A percentile compares a stretch with the other conserved stretches of the same genome.
Conservation (phyloP, 2,888 invertebrate genomes). For the Camptogramma bilineatum region DNA sequence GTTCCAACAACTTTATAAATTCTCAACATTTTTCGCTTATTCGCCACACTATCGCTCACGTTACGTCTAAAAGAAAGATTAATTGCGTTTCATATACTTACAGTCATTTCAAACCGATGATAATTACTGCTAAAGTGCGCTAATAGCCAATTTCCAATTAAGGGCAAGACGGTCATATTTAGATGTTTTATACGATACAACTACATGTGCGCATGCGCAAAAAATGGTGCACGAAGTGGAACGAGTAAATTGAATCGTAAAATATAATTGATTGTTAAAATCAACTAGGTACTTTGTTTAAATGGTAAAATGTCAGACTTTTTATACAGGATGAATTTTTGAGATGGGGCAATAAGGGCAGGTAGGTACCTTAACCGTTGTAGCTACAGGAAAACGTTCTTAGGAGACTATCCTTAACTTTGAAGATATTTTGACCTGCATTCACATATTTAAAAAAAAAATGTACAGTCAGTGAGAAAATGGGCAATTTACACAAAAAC, state of each 20-base stretch:
- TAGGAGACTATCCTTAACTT: no score
- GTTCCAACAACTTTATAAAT: conserved; percentile 17
- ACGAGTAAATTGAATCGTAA: conserved; percentile 44
- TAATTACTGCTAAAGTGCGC: conserved; percentile 62
- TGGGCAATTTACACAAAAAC: no score
- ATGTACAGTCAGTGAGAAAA: no score
- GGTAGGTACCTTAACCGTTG: no score
- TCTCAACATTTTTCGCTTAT: conserved; percentile 13
- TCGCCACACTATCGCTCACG: conserved; percentile 12
- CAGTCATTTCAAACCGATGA: conserved; percentile 40
- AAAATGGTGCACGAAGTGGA: conserved; percentile 63
- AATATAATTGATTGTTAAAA: conserved; percentile 30
- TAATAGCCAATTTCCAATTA: conserved; percentile 68
- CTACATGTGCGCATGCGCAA: conserved; percentile 51
- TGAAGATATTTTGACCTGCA: no score
- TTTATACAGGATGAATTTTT: no score
- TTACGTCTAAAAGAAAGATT: conserved; percentile 28
- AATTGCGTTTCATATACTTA: conserved; percentile 28
- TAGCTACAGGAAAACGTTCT: no score
- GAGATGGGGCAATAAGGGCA: no score
- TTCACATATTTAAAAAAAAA: no score
- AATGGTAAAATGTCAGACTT: not conserved
- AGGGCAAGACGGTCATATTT: conserved; percentile 46
- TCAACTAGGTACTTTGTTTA: conserved; percentile 6
- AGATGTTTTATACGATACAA: conserved; percentile 61